Percentiles rank a stretch among this genome's conserved stretches.
Evolutionary conservation across 2,113 vertebrate genomes (phyloP).

Genomic region (Oryzias curvinotus): DNA sequence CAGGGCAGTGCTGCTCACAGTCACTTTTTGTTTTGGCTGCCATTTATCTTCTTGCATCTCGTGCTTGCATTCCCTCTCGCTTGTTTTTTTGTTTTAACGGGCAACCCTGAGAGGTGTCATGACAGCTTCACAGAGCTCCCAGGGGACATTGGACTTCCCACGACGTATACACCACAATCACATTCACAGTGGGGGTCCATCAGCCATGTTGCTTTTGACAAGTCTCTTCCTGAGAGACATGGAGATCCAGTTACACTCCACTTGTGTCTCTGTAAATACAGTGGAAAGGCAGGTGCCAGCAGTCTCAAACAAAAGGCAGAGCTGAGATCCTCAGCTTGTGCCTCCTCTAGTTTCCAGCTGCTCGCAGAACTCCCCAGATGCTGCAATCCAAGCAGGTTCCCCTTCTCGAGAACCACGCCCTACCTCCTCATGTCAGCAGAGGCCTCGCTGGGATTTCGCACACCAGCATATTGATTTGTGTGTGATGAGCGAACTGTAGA

Average conservation of each 20-base stretch:
- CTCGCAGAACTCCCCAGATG: constrained; percentile 20
- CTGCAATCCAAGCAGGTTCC: constrained; percentile 5
- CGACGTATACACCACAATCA: constrained; percentile 43
- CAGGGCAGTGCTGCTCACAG: constrained; percentile 20
- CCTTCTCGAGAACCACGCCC: constrained; percentile 25
- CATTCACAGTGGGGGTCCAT: constrained; percentile 34
- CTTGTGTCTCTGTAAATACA: constrained; percentile 23
- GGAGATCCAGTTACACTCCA: constrained; percentile 20
- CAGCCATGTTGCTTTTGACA: constrained; percentile 57
- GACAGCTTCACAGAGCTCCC: constrained; percentile 48
- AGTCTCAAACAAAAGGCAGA: constrained; percentile 19
- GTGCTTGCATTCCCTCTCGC: constrained; percentile 4
- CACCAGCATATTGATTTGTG: constrained; percentile 46
- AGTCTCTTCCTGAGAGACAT: constrained; percentile 30
- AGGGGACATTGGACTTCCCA: constrained; percentile 25
- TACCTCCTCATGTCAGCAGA: constrained; percentile 36
- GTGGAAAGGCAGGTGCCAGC: not conserved
- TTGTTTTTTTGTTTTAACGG: constrained; percentile 5
- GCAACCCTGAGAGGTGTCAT: constrained; percentile 35
- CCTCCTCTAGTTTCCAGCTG: constrained; percentile 23
- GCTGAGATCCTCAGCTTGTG: constrained; percentile 25
- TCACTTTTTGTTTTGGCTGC: constrained; percentile 19
- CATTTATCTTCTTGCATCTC: constrained; percentile 27
- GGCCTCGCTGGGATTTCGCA: constrained; percentile 37
- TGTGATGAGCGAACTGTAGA: constrained; percentile 47